Evolutionary conservation across 1,140 invertebrate genomes (phyloP), one percentile per base, ranked within the genome.

Genomic region (Rhopalosiphum maidis): DNA sequence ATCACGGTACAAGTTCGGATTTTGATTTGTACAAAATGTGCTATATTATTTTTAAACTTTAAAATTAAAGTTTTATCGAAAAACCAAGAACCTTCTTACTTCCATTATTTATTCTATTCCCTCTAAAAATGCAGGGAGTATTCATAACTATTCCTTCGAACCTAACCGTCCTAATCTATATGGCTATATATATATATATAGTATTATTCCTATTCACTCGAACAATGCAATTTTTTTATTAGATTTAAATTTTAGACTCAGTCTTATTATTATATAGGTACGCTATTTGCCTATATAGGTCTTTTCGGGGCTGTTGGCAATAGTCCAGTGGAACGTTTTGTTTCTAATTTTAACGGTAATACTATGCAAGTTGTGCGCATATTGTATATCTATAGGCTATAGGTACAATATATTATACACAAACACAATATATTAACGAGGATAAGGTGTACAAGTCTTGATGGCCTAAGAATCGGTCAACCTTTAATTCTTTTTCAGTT

Each of bases 291-390:
- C 77, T 83, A 83, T 83, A 37, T 83, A n/a, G 25, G 18, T 54
- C 21, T 37, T 88, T 35, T 35, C 21, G 21, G 5, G 22, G 21
- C 18, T 23, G 30, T 37, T 88, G 87, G 87, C 87, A 88, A 35
- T 48, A 6, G 46, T 87, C 43, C 87, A 22, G 48, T 11, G 8
- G 0, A 51, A 18, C 41, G 9, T 22, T 48, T 88, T 54, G 6
- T 88, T 51, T 88, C 87, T 88, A 88, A 88, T 51, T 88, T 88
- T 88, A 88, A 43, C 30, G 7, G 22, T 22, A 35, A 54, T 35
- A 88, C 87, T 51, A 54, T 88, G 30, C 30, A n/a, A n/a, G 46
- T 23, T 35, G 51, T n/a, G 11, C 2, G 9, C 41, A 85, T 43
- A 37, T 15, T n/a, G n/a, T n/a, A 77, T 5, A n/a, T 15, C 30